Base-by-base conservation (phyloP, 1,140 invertebrate species). In the Tribolium castaneum region DNA sequence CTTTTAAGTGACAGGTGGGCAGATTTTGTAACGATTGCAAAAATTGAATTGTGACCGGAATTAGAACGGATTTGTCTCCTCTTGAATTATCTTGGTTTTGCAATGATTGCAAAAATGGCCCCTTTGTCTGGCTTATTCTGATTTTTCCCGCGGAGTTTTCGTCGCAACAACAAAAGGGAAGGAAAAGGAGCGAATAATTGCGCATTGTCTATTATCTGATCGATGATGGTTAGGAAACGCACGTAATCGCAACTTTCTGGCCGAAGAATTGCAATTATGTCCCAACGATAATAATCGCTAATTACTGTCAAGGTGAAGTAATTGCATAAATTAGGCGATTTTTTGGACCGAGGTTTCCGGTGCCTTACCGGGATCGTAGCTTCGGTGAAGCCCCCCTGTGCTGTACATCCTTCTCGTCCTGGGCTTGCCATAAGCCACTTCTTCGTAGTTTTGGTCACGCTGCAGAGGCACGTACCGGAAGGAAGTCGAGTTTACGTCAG, bases 401-500 rank as follows among this genome's bases (percentile, higher is more conserved):
- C 13, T 72, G 16, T 51, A 62, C 25, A 62, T 73, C 34, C 50
- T 54, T 34, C 73, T 70, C 6, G 51, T 56, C 13, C 50, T 76
- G 16, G 39, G 39, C 25, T 66, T 77, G 1, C 71, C 59, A 49
- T 80, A 75, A 13, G 39, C 45, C 4, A 82, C 54, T 49, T 83
- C 83, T 12, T 85, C 84, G 66, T 85, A 85, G 13, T 81, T 82
- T 22, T 59, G 74, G 56, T 82, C 78, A 3, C 25, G 2, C 2
- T 71, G 75, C 4, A 72, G 88, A 7, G 89, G 89, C 0, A 89
- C 87, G 76, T 90, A 90, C 76, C 89, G 89, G 80, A 90, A 90
- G 78, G 82, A 82, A 30, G 87, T 87, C n/a, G 89, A 89, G 83
- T 87, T 78, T 1, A 78, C 78, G 49, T 82, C 89, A 39, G 87